These are phyloP conservation scores for Automeris io DNA, from an alignment of 2,888 invertebrate species.

Conservation along the genomic window DNA sequence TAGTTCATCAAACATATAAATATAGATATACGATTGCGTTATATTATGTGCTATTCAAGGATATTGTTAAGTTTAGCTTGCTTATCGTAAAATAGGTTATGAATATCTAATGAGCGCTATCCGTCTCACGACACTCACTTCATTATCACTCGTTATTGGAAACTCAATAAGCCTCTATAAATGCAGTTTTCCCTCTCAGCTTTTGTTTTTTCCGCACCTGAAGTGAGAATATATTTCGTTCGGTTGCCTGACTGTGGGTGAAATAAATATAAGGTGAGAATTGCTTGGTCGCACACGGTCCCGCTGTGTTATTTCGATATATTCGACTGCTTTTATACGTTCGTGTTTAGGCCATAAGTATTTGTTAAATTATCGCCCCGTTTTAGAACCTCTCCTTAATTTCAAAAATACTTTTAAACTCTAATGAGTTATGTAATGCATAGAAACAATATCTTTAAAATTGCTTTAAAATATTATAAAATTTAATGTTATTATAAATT, in stretches of 20 bases:
- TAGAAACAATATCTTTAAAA: too few relatives aligned
- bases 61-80: background rate
- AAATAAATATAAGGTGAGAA: constrained; percentile 33
- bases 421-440: too few relatives aligned
- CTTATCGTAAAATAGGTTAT: background rate
- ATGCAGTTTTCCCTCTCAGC: constrained; percentile 19
- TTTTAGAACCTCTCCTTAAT: too few relatives aligned
- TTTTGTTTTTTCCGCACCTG: constrained; percentile 26
- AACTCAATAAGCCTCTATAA: constrained; percentile 37
- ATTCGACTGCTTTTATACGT: constrained; percentile 1
- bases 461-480: too few relatives aligned
- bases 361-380: too few relatives aligned
- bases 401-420: too few relatives aligned
- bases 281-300: constrained; percentile 18
- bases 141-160: constrained; percentile 57
- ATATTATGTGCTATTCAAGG: too few relatives aligned
- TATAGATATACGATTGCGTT: too few relatives aligned
- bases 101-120: constrained; percentile 41
- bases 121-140: constrained; percentile 33
- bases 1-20: too few relatives aligned
- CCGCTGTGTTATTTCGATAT: constrained; percentile 31
- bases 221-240: constrained; percentile 19
- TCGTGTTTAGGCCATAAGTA: too few relatives aligned
- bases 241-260: constrained; percentile 29
- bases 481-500: too few relatives aligned